A percentile compares a stretch with the other conserved stretches of the same genome.
These are phyloP conservation scores for Cephus runcator DNA, from an alignment of 2,888 invertebrate species.

Conservation along the genomic window DNA sequence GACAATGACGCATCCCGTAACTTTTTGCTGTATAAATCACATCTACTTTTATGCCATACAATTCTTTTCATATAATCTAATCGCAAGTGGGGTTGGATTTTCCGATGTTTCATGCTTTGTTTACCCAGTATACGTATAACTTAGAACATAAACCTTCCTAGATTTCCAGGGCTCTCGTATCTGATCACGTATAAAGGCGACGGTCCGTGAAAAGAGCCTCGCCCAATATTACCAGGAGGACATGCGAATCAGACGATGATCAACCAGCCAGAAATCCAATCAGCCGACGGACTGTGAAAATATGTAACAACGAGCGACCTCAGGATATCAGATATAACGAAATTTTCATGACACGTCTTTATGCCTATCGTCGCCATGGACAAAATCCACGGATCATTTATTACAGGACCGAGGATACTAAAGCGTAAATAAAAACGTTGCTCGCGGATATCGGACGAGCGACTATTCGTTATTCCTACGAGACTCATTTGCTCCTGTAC, in stretches of 20 bases:
- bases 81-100: background rate
- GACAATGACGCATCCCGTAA: too few relatives aligned
- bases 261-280: constrained; percentile 47
- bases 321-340: background rate
- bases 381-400: background rate
- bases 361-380: background rate
- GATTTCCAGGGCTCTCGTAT: background rate
- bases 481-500: background rate
- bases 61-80: background rate
- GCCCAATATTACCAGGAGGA: background rate
- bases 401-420: background rate
- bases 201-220: background rate
- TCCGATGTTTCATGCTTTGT: background rate
- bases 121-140: background rate
- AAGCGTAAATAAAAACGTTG: background rate
- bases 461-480: background rate
- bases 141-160: background rate
- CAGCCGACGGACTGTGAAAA: constrained; percentile 14
- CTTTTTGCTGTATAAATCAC: too few relatives aligned
- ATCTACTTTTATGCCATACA: background rate
- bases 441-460: background rate
- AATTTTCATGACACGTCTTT: background rate
- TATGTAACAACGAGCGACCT: constrained; percentile 1
- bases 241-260: constrained; percentile 11
- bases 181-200: background rate